These are phyloP conservation scores for Protosalanx chinensis DNA, from an alignment of 2,797 vertebrate species.

Conservation along the genomic window DNA sequence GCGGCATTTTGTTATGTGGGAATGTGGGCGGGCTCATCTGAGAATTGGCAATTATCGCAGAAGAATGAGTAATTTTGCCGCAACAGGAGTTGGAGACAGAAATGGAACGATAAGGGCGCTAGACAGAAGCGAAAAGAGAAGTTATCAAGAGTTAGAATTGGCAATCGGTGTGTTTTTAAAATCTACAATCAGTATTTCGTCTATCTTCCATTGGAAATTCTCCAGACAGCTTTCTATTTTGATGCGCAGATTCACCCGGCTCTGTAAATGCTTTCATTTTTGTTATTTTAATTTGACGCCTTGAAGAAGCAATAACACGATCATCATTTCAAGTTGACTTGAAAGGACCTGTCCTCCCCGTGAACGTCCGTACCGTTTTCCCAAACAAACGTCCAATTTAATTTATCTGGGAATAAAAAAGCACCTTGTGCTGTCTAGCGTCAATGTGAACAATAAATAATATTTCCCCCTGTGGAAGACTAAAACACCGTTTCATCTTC, in stretches of 20 bases:
- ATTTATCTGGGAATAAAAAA: neutral
- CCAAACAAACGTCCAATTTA: too few species aligned
- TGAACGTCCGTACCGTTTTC: neutral
- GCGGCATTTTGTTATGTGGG: conserved; percentile 5
- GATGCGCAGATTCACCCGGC: neutral
- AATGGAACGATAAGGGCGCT: conserved; percentile 4
- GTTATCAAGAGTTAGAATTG: conserved; percentile 13
- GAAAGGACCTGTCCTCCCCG: neutral
- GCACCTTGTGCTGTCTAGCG: neutral
- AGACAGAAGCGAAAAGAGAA: conserved; percentile 22
- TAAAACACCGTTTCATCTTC: conserved; percentile 55
- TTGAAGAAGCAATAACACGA: neutral
- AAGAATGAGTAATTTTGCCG: conserved; percentile 18
- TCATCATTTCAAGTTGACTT: neutral
- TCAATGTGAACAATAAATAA: conserved; percentile 25
- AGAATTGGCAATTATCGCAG: conserved; percentile 20
- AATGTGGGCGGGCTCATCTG: conserved; percentile 12
- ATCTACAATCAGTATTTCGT: neutral
- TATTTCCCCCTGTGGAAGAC: conserved; percentile 14
- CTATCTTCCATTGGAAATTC: neutral
- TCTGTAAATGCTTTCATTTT: neutral
- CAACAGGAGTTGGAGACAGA: conserved; percentile 9
- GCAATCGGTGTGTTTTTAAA: neutral
- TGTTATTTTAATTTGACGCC: neutral
- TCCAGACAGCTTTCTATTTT: neutral